These are phyloP conservation scores for Vultur gryphus DNA, from an alignment of 2,797 vertebrate species.

Conservation along the genomic window DNA sequence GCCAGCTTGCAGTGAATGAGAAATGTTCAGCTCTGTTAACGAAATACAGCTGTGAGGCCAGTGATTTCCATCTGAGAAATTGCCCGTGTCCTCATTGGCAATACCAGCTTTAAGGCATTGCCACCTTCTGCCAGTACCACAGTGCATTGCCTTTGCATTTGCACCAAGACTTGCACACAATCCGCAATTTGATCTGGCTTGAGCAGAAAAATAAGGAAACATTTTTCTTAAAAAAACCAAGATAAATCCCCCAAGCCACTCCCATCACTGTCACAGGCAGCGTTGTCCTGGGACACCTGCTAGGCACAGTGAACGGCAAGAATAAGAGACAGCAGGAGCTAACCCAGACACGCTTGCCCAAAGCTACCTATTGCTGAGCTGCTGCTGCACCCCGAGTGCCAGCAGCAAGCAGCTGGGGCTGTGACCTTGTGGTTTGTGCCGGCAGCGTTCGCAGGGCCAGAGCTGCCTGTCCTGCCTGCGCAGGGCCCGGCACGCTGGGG, in stretches of 20 bases:
- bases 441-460: neutral
- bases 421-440: neutral
- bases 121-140: neutral
- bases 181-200: neutral
- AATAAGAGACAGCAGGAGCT: neutral
- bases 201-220: neutral
- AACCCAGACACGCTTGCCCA: neutral
- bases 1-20: neutral
- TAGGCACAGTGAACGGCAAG: neutral
- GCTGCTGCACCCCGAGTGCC: neutral
- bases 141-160: neutral
- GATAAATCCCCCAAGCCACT: neutral
- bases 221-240: neutral
- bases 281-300: neutral
- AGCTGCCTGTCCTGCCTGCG: neutral
- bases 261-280: neutral
- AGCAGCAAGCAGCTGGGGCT: neutral
- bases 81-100: neutral
- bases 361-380: neutral
- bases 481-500: rapidly evolving
- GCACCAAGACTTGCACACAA: neutral
- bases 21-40: neutral
- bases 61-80: constrained; percentile 8
- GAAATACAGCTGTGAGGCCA: neutral
- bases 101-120: neutral